A percentile compares a stretch with the other conserved stretches of the same genome.
phyloP scores from a whole-genome alignment of 2,888 invertebrate species.

The Lutraria lutraria region DNA sequence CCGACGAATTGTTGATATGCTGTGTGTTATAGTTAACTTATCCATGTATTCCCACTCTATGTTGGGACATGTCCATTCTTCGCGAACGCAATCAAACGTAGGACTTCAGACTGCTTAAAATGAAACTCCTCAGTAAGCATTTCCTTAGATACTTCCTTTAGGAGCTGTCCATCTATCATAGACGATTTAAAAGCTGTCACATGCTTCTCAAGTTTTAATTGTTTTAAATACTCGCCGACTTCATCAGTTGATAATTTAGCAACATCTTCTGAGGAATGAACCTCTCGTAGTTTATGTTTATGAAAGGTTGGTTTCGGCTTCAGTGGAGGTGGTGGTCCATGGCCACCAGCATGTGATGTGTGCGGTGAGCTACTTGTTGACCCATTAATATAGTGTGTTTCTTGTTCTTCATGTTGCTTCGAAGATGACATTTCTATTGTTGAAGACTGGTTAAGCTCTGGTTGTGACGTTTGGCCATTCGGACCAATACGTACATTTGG shows the following conservation, averaged over 20 bases:
- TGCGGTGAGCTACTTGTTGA: background rate
- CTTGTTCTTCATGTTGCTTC: background rate
- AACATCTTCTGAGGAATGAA: slow-evolving; percentile 48
- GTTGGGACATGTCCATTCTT: slow-evolving; percentile 68
- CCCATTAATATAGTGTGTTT: background rate
- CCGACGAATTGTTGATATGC: no score
- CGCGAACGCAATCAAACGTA: slow-evolving; percentile 69
- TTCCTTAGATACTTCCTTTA: slow-evolving; percentile 60
- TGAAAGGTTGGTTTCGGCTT: background rate
- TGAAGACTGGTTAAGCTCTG: background rate
- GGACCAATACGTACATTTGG: no score
- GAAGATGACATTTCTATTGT: background rate
- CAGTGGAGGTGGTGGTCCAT: background rate
- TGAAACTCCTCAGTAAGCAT: slow-evolving; percentile 65
- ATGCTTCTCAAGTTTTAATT: slow-evolving; percentile 69
- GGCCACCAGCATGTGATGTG: background rate
- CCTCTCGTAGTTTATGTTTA: background rate
- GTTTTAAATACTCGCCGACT: slow-evolving; percentile 62
- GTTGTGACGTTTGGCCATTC: background rate
- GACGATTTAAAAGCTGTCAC: slow-evolving; percentile 57
- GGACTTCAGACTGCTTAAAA: slow-evolving; percentile 65
- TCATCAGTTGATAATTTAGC: slow-evolving; percentile 66
- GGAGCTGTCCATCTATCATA: slow-evolving; percentile 68
- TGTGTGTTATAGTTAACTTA: background rate
- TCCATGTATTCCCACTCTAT: background rate